These are phyloP conservation scores for Lordiphosa collinella DNA, from an alignment of 1,140 invertebrate genomes.

Conservation along the genomic window DNA sequence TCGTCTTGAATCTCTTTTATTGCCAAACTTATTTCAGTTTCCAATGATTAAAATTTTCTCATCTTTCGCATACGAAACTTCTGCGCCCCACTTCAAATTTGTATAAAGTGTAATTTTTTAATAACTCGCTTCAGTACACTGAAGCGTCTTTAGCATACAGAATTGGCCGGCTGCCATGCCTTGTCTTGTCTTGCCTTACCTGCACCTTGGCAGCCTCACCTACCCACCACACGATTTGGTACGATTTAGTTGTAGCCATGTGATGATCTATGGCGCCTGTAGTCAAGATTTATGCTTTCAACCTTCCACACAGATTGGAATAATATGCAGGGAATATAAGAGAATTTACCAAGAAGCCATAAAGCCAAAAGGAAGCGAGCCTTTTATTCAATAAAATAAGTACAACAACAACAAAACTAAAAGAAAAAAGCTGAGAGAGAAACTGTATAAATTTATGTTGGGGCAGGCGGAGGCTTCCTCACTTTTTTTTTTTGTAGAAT, in stretches of 20 bases:
- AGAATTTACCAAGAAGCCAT: conserved; percentile 33
- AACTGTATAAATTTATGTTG: conserved; percentile 52
- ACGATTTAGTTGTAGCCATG: conserved; percentile 40
- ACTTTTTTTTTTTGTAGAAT: conserved; percentile 36
- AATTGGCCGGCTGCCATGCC: not conserved
- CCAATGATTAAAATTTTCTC: not conserved
- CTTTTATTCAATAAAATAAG: conserved; percentile 48
- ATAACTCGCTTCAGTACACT: conserved; percentile 39
- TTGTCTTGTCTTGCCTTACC: not conserved
- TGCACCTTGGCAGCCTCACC: conserved; percentile 1
- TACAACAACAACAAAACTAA: conserved; percentile 3
- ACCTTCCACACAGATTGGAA: conserved; percentile 30
- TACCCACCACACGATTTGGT: not conserved
- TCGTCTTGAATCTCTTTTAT: too few relatives aligned
- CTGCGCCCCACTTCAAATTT: too few relatives aligned
- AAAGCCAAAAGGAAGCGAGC: conserved; percentile 28
- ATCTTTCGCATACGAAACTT: too few relatives aligned
- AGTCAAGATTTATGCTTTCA: conserved; percentile 51
- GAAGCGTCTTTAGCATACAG: not conserved
- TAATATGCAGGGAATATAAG: conserved; percentile 38
- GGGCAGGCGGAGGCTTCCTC: not conserved
- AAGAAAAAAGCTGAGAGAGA: conserved; percentile 2
- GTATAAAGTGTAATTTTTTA: conserved; percentile 40
- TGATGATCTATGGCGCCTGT: conserved; percentile 56
- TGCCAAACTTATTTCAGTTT: not conserved